phyloP scores from a whole-genome alignment of 2,888 invertebrate genomes.

The Meliscaeva auricollis region DNA sequence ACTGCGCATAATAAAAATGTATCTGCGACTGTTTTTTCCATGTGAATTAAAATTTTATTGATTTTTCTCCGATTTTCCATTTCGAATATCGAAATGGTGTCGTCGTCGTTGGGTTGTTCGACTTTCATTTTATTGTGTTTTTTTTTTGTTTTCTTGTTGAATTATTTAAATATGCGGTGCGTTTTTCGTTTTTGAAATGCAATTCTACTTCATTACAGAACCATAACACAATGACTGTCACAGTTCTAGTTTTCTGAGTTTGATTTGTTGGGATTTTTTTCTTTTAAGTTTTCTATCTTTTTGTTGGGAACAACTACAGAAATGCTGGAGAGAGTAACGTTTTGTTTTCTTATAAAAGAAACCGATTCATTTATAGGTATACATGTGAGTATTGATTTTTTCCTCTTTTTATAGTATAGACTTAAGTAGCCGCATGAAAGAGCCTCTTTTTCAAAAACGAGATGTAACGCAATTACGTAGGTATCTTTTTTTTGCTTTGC shows the following conservation, averaged over 20 bases:
- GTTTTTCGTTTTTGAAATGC: conserved; percentile 6
- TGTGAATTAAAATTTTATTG: conserved; percentile 65
- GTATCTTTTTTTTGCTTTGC: conserved; percentile 13
- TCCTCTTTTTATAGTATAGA: conserved; percentile 30
- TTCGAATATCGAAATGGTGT: conserved; percentile 40
- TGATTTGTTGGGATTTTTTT: conserved; percentile 40
- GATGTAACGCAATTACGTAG: conserved; percentile 38
- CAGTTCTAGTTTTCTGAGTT: conserved; percentile 30
- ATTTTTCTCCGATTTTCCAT: conserved; percentile 40
- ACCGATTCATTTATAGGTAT: conserved; percentile 10
- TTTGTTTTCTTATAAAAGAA: conserved; percentile 6
- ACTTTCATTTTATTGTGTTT: conserved; percentile 60
- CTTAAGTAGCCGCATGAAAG: conserved; percentile 40
- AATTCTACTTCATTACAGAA: conserved; percentile 6
- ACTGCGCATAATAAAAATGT: conserved; percentile 27
- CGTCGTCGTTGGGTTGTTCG: conserved; percentile 31
- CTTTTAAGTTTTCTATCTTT: conserved; percentile 35
- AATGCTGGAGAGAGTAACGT: neutral
- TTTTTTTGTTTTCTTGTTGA: conserved; percentile 48
- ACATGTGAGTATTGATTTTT: conserved; percentile 64
- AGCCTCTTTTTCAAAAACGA: conserved; percentile 43
- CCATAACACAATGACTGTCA: conserved; percentile 49
- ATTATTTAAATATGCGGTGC: no score
- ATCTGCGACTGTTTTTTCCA: conserved; percentile 27
- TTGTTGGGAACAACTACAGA: neutral